Conservation (phyloP, 2,888 invertebrate genomes). For the Asteroscopus sphinx region DNA sequence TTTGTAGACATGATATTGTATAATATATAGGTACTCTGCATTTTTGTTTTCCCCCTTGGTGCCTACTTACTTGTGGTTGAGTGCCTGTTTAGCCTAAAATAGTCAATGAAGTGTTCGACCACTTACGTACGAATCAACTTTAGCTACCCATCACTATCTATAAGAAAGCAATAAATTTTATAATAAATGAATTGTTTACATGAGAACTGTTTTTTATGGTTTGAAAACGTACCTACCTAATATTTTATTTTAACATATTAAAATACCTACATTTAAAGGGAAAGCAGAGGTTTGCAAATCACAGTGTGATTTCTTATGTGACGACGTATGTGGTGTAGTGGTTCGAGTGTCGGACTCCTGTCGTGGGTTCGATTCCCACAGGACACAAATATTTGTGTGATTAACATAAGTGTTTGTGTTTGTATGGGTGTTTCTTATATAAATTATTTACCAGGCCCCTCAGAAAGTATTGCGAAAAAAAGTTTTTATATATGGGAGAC, state of each 20-base stretch:
- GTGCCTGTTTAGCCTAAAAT: slow-evolving; percentile 63
- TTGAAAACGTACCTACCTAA: background rate
- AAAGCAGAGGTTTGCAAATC: too few species aligned
- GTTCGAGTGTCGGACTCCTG: too few species aligned
- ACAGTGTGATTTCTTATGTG: too few species aligned
- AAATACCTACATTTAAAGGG: background rate
- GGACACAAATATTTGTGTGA: too few species aligned
- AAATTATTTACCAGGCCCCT: too few species aligned
- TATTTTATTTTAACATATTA: background rate
- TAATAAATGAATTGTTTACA: slow-evolving; percentile 57
- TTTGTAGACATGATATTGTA: slow-evolving; percentile 9
- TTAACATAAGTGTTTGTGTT: too few species aligned
- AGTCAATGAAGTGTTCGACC: slow-evolving; percentile 61
- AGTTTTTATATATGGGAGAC: too few species aligned
- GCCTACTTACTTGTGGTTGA: slow-evolving; percentile 51
- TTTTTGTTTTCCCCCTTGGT: slow-evolving; percentile 38
- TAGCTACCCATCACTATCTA: slow-evolving; percentile 41
- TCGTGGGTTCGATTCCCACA: too few species aligned
- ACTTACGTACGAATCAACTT: slow-evolving; percentile 34
- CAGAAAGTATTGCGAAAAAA: too few species aligned
- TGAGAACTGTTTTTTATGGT: slow-evolving; percentile 31
- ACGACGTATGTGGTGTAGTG: too few species aligned
- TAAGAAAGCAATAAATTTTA: slow-evolving; percentile 66
- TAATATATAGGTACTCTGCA: slow-evolving; percentile 9
- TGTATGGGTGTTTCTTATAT: too few species aligned